Base-by-base conservation (phyloP, 92 coral and sea anemone species). In the Micromussa lordhowensis region DNA sequence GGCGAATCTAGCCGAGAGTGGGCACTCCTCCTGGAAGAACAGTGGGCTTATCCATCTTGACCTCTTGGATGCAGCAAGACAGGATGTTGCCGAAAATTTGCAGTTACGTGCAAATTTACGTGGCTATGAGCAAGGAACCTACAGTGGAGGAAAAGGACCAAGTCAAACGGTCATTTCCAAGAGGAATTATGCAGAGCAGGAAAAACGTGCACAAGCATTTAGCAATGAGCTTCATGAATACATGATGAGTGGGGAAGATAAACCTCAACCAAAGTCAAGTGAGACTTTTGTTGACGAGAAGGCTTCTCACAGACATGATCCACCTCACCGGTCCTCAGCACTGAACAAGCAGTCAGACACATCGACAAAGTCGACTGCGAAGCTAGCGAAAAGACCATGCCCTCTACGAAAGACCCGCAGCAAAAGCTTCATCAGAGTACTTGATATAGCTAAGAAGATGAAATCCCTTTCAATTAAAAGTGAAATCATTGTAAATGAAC, bases 21-120 rank as follows among this genome's bases (percentile, higher is more conserved):
- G 90, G 32, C 92, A 92, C 40, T 91, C 89, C 66, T 88, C 92
- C 8, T 92, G 95, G 92, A 89, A 92, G 71, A 85, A 88, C 80
- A 92, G 90, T 89, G 95, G 95, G 21, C 22, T 75, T 51, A 79
- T 89, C 77, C 82, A 90, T 82, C 90, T 88, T 26, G 92, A 84
- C 70, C 90, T 92, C 14, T 32, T 88, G 35, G 92, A 92, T 83
- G 94, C 94, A 8, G 91, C 89, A 83, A 78, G 92, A 54, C 91
- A 92, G 69, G 87, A 91, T 83, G 94, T 87, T 26, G 94, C 89
- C 30, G 94, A 91, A 80, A 91, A 87, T 70, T 85, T 91, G 40
- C 88, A 91, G 82, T 36, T 88, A 28, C 88, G 68, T 10, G 28
- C 88, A 3, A 81, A 91, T 24, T 58, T 91, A 26, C 26, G 78